These are phyloP conservation scores for Lutraria rhynchaena DNA, from an alignment of 1,140 invertebrate species.

Conservation along the genomic window DNA sequence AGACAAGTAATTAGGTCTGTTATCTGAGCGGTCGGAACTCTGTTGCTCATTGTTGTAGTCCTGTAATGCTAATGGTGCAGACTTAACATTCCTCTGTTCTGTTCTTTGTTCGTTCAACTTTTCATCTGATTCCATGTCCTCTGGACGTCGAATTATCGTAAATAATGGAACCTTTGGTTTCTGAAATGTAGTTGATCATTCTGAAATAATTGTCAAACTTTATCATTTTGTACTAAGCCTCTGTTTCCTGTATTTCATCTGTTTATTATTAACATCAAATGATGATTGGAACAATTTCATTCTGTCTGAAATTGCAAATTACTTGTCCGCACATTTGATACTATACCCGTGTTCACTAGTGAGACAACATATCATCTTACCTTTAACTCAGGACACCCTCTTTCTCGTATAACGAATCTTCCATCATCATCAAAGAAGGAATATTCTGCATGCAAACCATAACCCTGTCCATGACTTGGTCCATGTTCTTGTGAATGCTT, in stretches of 20 bases:
- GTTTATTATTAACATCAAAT: no score
- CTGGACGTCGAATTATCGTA: constrained; percentile 26
- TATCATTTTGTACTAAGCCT: no score
- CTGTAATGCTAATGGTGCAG: constrained; percentile 21
- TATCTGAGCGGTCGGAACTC: not conserved
- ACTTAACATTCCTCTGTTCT: not conserved
- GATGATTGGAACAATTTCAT: no score
- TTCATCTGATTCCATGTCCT: constrained; percentile 25
- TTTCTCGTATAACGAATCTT: constrained; percentile 33
- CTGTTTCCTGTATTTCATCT: no score
- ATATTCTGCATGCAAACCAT: not conserved
- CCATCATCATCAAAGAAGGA: constrained; percentile 43
- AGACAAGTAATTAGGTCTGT: not conserved
- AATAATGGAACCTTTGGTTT: constrained; percentile 21
- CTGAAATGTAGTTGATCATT: no score
- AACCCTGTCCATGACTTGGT: not conserved
- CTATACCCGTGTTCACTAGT: no score
- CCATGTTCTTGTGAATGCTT: not conserved
- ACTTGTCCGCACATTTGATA: no score
- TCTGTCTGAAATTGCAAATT: no score
- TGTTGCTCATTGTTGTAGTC: constrained; percentile 6
- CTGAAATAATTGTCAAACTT: no score
- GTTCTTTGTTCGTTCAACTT: not conserved
- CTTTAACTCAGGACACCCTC: constrained; percentile 50
- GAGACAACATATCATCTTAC: no score